These are phyloP conservation scores for Zingel zingel DNA, from an alignment of 2,113 vertebrate genomes.

Conservation along the genomic window DNA sequence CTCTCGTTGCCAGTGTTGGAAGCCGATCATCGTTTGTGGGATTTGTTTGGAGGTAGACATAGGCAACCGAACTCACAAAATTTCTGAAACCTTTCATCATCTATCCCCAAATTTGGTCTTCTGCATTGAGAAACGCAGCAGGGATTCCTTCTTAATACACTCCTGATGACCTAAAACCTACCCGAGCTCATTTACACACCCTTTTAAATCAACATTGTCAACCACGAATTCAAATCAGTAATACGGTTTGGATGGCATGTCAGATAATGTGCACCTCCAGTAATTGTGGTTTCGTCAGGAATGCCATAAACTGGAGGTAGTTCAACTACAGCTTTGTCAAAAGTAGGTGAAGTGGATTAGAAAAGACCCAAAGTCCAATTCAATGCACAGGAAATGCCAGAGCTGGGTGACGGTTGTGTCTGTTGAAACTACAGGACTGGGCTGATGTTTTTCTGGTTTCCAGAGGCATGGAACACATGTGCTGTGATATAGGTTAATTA, in stretches of 20 bases:
- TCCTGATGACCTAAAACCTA: neutral
- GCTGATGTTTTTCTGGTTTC: neutral
- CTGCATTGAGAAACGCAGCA: neutral
- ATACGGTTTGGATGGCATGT: neutral
- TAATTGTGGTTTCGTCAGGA: neutral
- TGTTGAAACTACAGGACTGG: neutral
- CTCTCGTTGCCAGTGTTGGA: slow-evolving; percentile 33
- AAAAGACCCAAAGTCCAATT: neutral
- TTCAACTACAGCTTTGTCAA: neutral
- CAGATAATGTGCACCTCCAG: neutral
- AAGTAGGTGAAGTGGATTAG: slow-evolving; percentile 9
- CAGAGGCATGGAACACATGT: neutral
- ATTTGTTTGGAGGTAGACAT: slow-evolving; percentile 20
- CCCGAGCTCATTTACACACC: neutral
- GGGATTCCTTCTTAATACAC: neutral
- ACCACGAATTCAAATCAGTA: neutral
- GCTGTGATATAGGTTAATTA: neutral
- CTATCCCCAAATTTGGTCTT: slow-evolving; percentile 6
- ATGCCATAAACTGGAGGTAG: neutral
- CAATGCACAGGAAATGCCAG: slow-evolving; percentile 13
- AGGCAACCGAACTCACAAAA: neutral
- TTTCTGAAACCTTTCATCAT: neutral
- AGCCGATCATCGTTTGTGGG: slow-evolving; percentile 2
- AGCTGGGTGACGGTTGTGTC: neutral
- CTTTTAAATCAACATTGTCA: slow-evolving; percentile 2